phyloP scores from a whole-genome alignment of 2,797 vertebrate species.

The Mormyrops boulengeri region DNA sequence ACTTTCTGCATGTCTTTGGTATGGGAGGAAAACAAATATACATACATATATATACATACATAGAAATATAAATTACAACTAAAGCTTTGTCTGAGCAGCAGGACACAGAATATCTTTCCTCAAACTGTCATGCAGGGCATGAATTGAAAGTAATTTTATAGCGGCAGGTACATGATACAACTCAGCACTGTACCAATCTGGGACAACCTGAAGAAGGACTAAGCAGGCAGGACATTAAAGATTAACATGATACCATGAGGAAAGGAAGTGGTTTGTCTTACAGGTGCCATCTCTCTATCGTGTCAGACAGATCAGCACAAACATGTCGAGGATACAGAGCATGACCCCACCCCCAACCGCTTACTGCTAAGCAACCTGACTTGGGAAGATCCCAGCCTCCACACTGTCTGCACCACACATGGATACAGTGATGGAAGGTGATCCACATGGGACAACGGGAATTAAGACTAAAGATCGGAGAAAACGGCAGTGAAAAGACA shows the following conservation, averaged over 20 bases:
- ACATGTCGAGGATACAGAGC: not conserved
- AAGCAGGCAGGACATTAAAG: not conserved
- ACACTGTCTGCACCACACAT: not conserved
- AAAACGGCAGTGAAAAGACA: not conserved
- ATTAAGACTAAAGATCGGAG: not conserved
- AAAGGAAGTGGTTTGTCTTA: not conserved
- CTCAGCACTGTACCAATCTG: not conserved
- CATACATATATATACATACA: not conserved
- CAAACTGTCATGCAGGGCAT: not conserved
- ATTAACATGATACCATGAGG: not conserved
- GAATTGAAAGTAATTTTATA: not conserved
- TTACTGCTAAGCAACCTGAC: not conserved
- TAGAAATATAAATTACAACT: not conserved
- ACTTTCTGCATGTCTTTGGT: not conserved
- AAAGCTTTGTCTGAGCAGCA: not conserved
- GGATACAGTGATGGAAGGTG: not conserved
- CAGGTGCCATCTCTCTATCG: not conserved
- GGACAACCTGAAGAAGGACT: not conserved
- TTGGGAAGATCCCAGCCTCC: not conserved
- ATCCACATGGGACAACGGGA: not conserved
- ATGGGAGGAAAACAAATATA: not conserved
- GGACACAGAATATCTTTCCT: not conserved
- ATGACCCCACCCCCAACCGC: not conserved
- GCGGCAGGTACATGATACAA: not conserved
- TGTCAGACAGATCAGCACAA: not conserved